These are phyloP conservation scores for Gymnoscopelus braueri DNA, from an alignment of 2,797 vertebrate species.

Conservation along the genomic window DNA sequence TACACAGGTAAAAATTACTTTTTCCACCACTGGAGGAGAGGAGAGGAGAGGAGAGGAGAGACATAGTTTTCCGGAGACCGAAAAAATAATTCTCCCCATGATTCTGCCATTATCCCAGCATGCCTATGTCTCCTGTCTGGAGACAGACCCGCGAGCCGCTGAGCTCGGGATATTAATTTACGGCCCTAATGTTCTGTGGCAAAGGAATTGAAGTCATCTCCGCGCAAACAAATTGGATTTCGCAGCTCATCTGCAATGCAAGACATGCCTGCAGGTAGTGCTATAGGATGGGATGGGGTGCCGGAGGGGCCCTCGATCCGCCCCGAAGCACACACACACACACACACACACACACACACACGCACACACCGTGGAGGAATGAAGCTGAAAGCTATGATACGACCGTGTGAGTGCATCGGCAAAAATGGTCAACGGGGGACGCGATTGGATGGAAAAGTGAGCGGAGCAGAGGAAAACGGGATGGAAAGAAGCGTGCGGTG, in stretches of 20 bases:
- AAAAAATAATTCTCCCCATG: conserved; percentile 53
- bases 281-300: neutral
- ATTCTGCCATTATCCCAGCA: conserved; percentile 50
- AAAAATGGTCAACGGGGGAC: conserved; percentile 34
- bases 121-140: conserved; percentile 47
- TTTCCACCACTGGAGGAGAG: no score
- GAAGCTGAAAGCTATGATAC: neutral
- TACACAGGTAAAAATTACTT: no score
- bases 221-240: conserved; percentile 78
- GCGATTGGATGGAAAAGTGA: conserved; percentile 2
- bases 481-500: conserved; percentile 25
- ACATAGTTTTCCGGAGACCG: conserved; percentile 9
- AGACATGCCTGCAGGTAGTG: conserved; percentile 54
- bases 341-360: no score
- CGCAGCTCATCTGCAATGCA: conserved; percentile 65
- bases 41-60: neutral
- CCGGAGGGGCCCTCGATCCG: conserved; percentile 21
- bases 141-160: conserved; percentile 56
- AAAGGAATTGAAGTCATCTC: conserved; percentile 75
- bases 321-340: no score
- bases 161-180: conserved; percentile 75
- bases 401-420: conserved; percentile 4
- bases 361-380: conserved; percentile 9
- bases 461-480: neutral
- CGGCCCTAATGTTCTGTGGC: conserved; percentile 78